Conservation (phyloP, 2,113 vertebrate species). For the Hoplias malabaricus region DNA sequence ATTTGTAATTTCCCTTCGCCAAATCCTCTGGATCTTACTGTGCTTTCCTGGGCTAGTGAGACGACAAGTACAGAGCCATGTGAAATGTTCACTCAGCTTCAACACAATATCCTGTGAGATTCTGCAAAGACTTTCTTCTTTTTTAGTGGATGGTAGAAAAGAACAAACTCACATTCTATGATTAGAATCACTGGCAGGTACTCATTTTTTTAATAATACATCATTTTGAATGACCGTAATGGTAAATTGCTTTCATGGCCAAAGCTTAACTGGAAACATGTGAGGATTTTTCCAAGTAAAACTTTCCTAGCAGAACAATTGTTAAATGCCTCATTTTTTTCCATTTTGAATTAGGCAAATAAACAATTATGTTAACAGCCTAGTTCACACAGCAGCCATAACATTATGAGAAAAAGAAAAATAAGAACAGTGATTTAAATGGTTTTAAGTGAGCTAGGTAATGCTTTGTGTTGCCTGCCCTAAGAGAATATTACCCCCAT, state of each 20-base stretch:
- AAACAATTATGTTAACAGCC: neutral
- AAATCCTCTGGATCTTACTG: conserved; percentile 9
- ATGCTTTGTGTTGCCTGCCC: conserved; percentile 46
- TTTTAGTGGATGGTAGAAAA: neutral
- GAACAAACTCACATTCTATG: neutral
- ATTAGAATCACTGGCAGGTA: conserved; percentile 14
- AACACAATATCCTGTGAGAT: neutral
- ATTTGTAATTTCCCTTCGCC: conserved; percentile 8
- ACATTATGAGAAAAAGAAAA: neutral
- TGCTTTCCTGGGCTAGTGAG: conserved; percentile 13
- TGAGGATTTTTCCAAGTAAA: conserved; percentile 18
- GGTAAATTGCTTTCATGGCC: neutral
- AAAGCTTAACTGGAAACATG: conserved; percentile 14
- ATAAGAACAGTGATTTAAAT: neutral
- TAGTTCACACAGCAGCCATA: neutral
- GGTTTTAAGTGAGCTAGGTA: conserved; percentile 18
- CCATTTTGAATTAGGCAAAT: neutral
- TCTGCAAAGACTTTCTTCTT: neutral
- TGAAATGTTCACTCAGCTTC: neutral
- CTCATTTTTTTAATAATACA: conserved; percentile 4
- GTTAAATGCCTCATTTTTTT: too few relatives aligned
- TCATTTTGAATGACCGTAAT: conserved; percentile 19
- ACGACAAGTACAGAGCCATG: neutral
- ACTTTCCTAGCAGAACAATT: neutral
- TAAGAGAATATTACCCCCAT: conserved; percentile 48